Evolutionary conservation across 1,140 invertebrate species (phyloP).

Genomic region (Musca domestica): DNA sequence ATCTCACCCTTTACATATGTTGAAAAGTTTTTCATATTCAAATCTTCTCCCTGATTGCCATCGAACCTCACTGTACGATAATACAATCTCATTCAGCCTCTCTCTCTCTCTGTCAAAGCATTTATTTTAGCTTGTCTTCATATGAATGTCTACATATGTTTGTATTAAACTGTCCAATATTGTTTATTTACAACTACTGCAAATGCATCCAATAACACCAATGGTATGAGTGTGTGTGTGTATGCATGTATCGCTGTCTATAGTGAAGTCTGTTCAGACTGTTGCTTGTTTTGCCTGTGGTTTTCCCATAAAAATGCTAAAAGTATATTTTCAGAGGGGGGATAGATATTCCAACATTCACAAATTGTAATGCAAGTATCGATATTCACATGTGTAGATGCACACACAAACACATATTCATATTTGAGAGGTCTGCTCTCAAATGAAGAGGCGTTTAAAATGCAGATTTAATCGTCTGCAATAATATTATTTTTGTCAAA

Average conservation of each 20-base stretch:
- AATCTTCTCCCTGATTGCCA: too few relatives aligned
- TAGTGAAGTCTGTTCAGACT: not conserved
- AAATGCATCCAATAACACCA: not conserved
- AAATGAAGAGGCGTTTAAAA: conserved; percentile 6
- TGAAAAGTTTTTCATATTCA: too few relatives aligned
- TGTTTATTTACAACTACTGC: conserved; percentile 12
- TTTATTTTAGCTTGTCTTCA: not conserved
- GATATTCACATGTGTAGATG: not conserved
- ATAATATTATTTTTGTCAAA: conserved; percentile 27
- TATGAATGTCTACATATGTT: not conserved
- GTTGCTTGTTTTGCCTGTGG: conserved; percentile 17
- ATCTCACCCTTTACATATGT: too few relatives aligned
- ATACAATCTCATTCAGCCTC: too few relatives aligned
- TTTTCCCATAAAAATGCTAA: conserved; percentile 2
- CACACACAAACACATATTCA: not conserved
- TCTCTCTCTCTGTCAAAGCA: too few relatives aligned
- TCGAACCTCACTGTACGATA: too few relatives aligned
- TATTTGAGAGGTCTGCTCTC: not conserved
- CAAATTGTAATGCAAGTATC: not conserved
- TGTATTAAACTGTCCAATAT: conserved; percentile 5
- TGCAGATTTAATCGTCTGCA: conserved; percentile 27
- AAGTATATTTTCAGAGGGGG: too few relatives aligned
- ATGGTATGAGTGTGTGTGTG: not conserved
- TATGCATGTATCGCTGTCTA: not conserved
- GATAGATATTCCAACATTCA: too few relatives aligned